These are phyloP conservation scores for Sinocyclocheilus maitianheensis DNA, from an alignment of 2,113 vertebrate species.

Conservation along the genomic window DNA sequence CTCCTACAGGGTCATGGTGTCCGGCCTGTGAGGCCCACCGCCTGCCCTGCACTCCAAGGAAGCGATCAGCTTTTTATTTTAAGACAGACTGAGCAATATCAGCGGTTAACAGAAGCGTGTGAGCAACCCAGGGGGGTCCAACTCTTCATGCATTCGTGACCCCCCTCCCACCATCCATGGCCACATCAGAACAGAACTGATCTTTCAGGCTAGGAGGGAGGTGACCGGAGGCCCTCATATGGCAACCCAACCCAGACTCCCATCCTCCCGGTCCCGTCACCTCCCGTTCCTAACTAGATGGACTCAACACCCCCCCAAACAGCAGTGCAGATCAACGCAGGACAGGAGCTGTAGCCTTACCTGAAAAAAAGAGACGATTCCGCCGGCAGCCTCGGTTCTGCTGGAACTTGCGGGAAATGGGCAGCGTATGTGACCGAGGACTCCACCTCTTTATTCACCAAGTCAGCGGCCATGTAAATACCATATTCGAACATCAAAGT, in stretches of 20 bases:
- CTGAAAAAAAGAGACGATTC: constrained; percentile 69
- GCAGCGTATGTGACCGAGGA: constrained; percentile 51
- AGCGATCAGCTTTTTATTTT: constrained; percentile 51
- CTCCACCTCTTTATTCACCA: constrained; percentile 51
- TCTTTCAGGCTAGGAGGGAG: constrained; percentile 46
- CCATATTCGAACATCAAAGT: constrained; percentile 70
- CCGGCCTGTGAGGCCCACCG: constrained; percentile 86
- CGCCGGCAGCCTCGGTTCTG: constrained; percentile 56
- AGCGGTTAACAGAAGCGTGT: constrained; percentile 53
- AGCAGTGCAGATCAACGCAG: constrained; percentile 62
- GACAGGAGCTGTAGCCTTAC: constrained; percentile 89
- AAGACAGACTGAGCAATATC: constrained; percentile 74
- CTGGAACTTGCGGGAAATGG: not conserved
- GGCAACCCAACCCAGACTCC: constrained; percentile 47
- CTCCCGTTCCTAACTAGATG: constrained; percentile 52
- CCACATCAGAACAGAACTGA: constrained; percentile 64
- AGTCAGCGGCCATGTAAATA: constrained; percentile 74
- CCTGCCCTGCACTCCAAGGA: constrained; percentile 61
- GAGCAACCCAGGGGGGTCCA: constrained; percentile 51
- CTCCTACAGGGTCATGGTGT: constrained; percentile 98
- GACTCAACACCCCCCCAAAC: constrained; percentile 43
- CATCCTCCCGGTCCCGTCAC: constrained; percentile 51
- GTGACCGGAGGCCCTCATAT: constrained; percentile 35
- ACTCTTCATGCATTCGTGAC: constrained; percentile 49
- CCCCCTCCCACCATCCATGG: constrained; percentile 44